Conservation (phyloP, 2,888 invertebrate species). For the Drosophila quinaria region DNA sequence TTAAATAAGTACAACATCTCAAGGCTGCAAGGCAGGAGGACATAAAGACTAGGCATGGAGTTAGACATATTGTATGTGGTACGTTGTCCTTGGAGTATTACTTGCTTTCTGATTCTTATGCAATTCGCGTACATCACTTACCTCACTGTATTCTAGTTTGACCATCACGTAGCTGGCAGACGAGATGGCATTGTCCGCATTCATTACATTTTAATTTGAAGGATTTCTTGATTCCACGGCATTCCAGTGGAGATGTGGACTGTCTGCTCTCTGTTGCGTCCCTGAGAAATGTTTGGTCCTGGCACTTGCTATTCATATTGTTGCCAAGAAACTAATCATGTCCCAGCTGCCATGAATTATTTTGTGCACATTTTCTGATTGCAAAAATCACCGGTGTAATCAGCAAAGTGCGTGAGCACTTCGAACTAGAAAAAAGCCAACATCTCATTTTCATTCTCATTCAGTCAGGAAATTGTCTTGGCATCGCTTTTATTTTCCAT, state of each 20-base stretch:
- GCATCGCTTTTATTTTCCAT: background rate
- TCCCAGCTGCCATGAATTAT: conserved; percentile 62
- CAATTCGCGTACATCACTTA: conserved; percentile 58
- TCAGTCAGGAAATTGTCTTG: background rate
- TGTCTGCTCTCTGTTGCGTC: background rate
- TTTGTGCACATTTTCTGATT: conserved; percentile 71
- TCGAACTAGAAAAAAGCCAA: conserved; percentile 1
- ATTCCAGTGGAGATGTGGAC: conserved; percentile 6
- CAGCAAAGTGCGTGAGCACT: conserved; percentile 56
- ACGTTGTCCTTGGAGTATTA: background rate
- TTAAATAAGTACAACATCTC: background rate
- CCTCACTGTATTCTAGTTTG: conserved; percentile 70
- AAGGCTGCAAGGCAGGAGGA: background rate
- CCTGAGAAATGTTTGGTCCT: background rate
- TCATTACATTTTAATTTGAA: conserved; percentile 75
- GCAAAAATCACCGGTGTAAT: conserved; percentile 82
- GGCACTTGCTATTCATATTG: conserved; percentile 71
- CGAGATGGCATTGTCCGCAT: conserved; percentile 40
- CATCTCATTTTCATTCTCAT: background rate
- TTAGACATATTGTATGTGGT: background rate
- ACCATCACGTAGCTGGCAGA: conserved; percentile 58
- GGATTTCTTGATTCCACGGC: conserved; percentile 27
- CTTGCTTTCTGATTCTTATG: conserved; percentile 35
- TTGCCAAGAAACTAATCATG: conserved; percentile 58
- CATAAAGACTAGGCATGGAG: background rate